phyloP scores from a whole-genome alignment of 1,140 invertebrate genomes.

The Zaprionus ghesquierei region DNA sequence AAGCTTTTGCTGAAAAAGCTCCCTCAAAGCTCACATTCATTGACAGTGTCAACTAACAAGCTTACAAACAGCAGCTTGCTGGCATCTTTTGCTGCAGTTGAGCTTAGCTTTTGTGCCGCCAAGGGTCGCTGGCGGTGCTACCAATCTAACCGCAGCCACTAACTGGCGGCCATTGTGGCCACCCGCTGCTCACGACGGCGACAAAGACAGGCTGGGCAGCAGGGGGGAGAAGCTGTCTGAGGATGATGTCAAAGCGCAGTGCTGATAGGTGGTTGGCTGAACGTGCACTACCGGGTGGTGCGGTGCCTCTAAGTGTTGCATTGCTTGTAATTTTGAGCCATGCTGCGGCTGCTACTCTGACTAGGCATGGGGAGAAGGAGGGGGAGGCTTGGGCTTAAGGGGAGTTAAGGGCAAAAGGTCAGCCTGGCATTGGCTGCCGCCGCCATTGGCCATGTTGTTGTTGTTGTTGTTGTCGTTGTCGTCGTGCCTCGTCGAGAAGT shows the following conservation, averaged over 20 bases:
- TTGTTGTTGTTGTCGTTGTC: constrained; percentile 45
- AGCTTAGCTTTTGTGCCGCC: no score
- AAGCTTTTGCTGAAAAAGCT: not conserved
- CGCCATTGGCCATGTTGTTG: constrained; percentile 20
- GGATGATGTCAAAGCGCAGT: constrained; percentile 8
- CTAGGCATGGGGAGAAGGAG: not conserved
- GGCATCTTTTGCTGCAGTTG: not conserved
- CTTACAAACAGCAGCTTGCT: not conserved
- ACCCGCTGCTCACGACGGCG: constrained; percentile 32
- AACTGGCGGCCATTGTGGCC: constrained; percentile 34
- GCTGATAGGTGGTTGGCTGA: constrained; percentile 32
- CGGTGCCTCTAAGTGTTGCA: constrained; percentile 44
- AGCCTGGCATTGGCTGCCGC: constrained; percentile 33
- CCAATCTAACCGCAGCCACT: not conserved
- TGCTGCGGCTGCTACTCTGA: no score
- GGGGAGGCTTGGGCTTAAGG: no score
- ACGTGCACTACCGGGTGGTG: not conserved
- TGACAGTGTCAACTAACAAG: not conserved
- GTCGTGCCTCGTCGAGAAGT: constrained; percentile 54
- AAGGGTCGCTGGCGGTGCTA: constrained; percentile 9
- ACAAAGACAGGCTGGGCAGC: not conserved
- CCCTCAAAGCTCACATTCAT: not conserved
- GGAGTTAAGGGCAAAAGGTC: constrained; percentile 54
- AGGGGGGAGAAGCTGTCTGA: not conserved
- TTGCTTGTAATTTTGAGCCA: constrained; percentile 47